Evolutionary conservation across 1,140 invertebrate species (phyloP), one percentile per base, ranked within the genome.

Genomic region (Physella acuta): DNA sequence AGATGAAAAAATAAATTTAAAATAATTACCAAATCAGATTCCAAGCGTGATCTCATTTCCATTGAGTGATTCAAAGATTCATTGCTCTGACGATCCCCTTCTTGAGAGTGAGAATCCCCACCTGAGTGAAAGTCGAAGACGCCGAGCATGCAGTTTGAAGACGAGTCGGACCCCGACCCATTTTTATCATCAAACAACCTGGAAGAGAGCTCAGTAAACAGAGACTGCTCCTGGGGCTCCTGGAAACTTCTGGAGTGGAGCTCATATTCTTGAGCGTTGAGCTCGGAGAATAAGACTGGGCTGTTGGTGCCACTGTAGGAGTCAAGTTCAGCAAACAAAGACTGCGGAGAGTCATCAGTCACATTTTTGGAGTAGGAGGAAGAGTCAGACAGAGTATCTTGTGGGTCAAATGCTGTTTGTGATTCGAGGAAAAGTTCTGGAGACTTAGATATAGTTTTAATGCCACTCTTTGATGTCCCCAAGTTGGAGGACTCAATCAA

Each of bases 121-220:
- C 28, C 44, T 4, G 64, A 52, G 30, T 3, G 55, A 30, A 66
- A 66, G 64, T 66, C 64, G 56, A 66, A 66, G 31, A 34, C 52
- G 5, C 64, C 64, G 4, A 66, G 26, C 51, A 56, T 56, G 36
- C 52, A 56, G n/a, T 28, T 56, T 26, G 64, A 56, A 4, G 64
- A 66, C 20, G 52, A 55, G 20, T 66, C 64, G 3, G 64, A 66
- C 1, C 64, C 53, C 24, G 51, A 14, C 28, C 64, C 53, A 55
- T 34, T 34, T 56, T 51, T 66, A 20, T 66, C 64, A 4, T 66
- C 64, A 36, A 28, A 52, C 28, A 66, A 5, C 14, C 56, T 51
- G 28, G 51, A 56, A n/a, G 64, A 66, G n/a, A 66, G 64, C 31
- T 66, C 64, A 28, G 64, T 56, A 34, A 66, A 66, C 39, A 66